Percentiles rank a stretch among this genome's conserved stretches.
phyloP scores from a whole-genome alignment of 2,888 invertebrate genomes.

The Bedellia somnulentella region DNA sequence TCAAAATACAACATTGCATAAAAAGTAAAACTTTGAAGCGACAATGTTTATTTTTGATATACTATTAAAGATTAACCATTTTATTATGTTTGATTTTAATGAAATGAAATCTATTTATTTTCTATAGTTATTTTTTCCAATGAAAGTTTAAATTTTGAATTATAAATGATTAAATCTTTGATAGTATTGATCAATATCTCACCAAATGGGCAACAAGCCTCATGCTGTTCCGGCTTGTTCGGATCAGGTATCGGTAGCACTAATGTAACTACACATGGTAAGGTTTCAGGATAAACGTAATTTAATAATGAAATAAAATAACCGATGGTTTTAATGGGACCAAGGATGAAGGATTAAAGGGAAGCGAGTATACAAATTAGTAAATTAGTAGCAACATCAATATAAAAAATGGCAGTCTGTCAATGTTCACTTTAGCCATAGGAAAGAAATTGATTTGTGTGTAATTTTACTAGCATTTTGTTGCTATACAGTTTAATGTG shows the following conservation, averaged over 20 bases:
- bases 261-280: conserved; percentile 65
- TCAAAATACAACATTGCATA: too few species aligned
- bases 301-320: conserved; percentile 43
- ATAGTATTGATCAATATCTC: too few species aligned
- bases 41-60: too few species aligned
- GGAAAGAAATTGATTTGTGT: conserved; percentile 12
- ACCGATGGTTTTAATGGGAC: conserved; percentile 21
- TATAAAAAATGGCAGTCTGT: conserved; percentile 9
- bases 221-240: conserved; percentile 86
- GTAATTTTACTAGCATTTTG: too few species aligned
- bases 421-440: conserved; percentile 31
- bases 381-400: conserved; percentile 55
- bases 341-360: conserved; percentile 37
- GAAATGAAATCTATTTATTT: too few species aligned
- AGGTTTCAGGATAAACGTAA: conserved; percentile 18
- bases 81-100: too few species aligned
- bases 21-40: too few species aligned
- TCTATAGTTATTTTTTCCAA: too few species aligned
- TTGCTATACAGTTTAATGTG: too few species aligned
- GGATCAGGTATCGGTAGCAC: conserved; percentile 84
- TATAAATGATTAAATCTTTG: too few species aligned
- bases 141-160: too few species aligned
- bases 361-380: conserved; percentile 59
- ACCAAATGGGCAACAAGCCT: conserved; percentile 87
- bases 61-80: too few species aligned